Conservation (phyloP, 2,113 vertebrate genomes). For the Regulus satrapa region DNA sequence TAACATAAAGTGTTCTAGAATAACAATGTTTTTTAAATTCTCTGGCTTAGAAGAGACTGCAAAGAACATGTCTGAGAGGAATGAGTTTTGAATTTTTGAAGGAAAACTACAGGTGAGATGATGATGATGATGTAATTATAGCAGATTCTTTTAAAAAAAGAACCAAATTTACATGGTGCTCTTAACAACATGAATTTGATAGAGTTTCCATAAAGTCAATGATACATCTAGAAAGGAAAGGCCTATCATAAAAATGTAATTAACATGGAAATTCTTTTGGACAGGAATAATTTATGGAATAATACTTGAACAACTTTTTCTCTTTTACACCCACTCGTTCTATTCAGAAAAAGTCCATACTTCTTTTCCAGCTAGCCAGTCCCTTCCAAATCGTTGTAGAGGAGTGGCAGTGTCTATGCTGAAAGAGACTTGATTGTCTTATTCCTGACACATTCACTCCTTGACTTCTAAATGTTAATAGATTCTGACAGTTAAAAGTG, state of each 20-base stretch:
- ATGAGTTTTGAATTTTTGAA: not conserved
- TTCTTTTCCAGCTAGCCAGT: not conserved
- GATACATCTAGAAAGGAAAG: not conserved
- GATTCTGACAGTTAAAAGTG: not conserved
- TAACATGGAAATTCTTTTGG: not conserved
- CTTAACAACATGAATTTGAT: not conserved
- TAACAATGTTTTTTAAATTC: not conserved
- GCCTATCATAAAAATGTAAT: not conserved
- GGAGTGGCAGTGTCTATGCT: not conserved
- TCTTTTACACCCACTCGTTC: not conserved
- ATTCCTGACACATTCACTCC: not conserved
- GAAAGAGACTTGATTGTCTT: not conserved
- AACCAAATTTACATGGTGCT: not conserved
- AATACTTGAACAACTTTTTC: not conserved
- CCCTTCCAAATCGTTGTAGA: not conserved
- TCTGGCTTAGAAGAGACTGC: not conserved
- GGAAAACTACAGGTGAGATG: not conserved
- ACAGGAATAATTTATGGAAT: not conserved
- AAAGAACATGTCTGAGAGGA: not conserved
- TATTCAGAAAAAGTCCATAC: not conserved
- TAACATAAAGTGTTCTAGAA: not conserved
- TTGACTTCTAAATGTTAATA: not conserved
- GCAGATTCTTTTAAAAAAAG: not conserved
- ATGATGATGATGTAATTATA: not conserved
- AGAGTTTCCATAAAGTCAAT: not conserved